A percentile compares a stretch with the other conserved stretches of the same genome.
Evolutionary conservation across 2,797 vertebrate genomes (phyloP).

Genomic region (Lagocephalus sceleratus): DNA sequence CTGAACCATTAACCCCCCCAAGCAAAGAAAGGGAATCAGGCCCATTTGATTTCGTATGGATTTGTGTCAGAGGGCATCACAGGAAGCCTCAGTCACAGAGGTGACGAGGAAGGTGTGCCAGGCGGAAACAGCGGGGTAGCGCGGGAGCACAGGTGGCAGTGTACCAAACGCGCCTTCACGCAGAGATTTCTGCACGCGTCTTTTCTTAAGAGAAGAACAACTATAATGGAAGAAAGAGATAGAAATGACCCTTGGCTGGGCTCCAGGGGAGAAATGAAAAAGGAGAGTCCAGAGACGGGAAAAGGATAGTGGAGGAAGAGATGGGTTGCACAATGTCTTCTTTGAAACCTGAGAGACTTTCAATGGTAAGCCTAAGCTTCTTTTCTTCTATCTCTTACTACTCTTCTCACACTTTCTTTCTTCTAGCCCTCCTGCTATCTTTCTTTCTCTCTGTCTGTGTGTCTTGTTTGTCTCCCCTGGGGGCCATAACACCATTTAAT

Average conservation of each 20-base stretch:
- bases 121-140: slow-evolving; percentile 28
- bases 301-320: slow-evolving; percentile 13
- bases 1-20: slow-evolving; percentile 36
- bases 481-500: slow-evolving; percentile 74
- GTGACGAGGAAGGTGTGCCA: slow-evolving; percentile 50
- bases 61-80: slow-evolving; percentile 52
- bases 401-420: slow-evolving; percentile 40
- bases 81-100: slow-evolving; percentile 41
- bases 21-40: slow-evolving; percentile 31
- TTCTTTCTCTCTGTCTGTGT: slow-evolving; percentile 34
- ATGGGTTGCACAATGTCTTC: slow-evolving; percentile 36
- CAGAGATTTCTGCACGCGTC: slow-evolving; percentile 14
- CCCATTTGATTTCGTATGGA: slow-evolving; percentile 39
- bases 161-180: slow-evolving; percentile 10
- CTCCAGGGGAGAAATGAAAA: slow-evolving; percentile 4
- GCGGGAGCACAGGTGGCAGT: slow-evolving; percentile 7
- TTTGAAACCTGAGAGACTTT: slow-evolving; percentile 59
- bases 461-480: slow-evolving; percentile 45
- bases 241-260: slow-evolving; percentile 4
- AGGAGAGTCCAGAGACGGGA: slow-evolving; percentile 27
- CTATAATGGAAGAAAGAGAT: slow-evolving; percentile 26
- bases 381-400: slow-evolving; percentile 10
- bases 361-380: slow-evolving; percentile 20
- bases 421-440: slow-evolving; percentile 23
- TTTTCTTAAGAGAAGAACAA: slow-evolving; percentile 56